A percentile compares a stretch with the other conserved stretches of the same genome.
These are phyloP conservation scores for Cybosia mesomella DNA, from an alignment of 2,888 invertebrate species.

Conservation along the genomic window DNA sequence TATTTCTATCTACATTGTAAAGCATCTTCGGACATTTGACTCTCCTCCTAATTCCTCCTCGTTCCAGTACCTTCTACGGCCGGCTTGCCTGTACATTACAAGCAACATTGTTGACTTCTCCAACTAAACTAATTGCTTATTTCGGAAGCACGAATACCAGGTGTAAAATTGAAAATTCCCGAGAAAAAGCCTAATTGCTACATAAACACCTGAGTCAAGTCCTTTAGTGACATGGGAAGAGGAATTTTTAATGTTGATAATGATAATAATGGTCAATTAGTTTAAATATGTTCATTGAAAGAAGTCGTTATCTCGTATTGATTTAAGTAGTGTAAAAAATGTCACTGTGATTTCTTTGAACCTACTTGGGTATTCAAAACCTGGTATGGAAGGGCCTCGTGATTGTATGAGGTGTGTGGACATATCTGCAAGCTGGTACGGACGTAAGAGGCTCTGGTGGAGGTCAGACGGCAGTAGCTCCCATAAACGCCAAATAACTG, in stretches of 20 bases:
- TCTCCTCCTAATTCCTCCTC: no score
- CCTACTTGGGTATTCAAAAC: no score
- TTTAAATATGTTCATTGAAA: conserved; percentile 1
- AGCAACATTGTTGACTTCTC: neutral
- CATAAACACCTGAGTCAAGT: neutral
- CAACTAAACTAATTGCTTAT: neutral
- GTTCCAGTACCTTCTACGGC: neutral
- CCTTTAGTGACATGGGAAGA: neutral
- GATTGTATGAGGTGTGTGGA: no score
- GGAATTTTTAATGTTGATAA: neutral
- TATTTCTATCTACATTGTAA: no score
- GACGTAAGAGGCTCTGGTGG: no score
- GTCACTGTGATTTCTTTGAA: neutral
- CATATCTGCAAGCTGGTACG: no score
- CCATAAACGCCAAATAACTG: no score
- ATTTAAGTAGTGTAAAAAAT: neutral
- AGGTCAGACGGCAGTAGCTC: no score
- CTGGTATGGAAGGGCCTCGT: no score
- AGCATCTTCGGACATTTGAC: no score
- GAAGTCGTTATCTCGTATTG: neutral
- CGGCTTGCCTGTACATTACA: neutral
- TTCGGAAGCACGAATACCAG: neutral
- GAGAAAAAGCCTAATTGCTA: neutral
- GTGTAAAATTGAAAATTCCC: neutral
- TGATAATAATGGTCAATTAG: neutral